Evolutionary conservation across 2,888 invertebrate species (phyloP).

Genomic region (Salpingus planirostris): DNA sequence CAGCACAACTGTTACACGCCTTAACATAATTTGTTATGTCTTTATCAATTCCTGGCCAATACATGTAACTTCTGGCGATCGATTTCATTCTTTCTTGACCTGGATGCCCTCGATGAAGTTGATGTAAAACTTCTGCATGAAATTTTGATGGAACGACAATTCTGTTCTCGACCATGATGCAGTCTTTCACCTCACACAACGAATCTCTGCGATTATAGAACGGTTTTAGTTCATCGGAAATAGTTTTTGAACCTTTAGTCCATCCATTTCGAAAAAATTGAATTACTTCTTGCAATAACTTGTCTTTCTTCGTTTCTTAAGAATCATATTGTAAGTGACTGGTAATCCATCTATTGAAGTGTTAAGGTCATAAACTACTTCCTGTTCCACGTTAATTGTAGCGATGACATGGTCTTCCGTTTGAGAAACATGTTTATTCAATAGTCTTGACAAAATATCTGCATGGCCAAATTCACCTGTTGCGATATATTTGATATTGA

Average conservation of each 20-base stretch:
- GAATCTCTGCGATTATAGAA: neutral
- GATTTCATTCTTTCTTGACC: neutral
- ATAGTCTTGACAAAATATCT: neutral
- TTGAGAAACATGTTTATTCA: neutral
- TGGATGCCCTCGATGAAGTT: neutral
- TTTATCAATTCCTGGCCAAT: neutral
- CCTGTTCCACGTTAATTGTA: neutral
- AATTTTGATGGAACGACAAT: neutral
- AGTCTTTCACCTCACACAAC: neutral
- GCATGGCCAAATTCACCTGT: neutral
- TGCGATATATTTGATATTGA: conserved; percentile 8
- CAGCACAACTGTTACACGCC: neutral
- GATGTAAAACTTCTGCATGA: neutral
- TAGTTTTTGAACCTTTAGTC: neutral
- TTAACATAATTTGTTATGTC: neutral
- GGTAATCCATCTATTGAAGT: neutral
- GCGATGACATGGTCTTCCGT: neutral
- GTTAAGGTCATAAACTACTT: too few relatives aligned
- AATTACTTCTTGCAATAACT: neutral
- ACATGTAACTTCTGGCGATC: neutral
- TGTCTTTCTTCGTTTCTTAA: neutral
- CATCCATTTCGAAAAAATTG: neutral
- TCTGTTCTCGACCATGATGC: neutral
- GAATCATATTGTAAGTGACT: neutral
- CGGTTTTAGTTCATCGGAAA: neutral